Base-by-base conservation (phyloP, 35 echinoderm and acorn worm genomes). In the Strongylocentrotus purpuratus region DNA sequence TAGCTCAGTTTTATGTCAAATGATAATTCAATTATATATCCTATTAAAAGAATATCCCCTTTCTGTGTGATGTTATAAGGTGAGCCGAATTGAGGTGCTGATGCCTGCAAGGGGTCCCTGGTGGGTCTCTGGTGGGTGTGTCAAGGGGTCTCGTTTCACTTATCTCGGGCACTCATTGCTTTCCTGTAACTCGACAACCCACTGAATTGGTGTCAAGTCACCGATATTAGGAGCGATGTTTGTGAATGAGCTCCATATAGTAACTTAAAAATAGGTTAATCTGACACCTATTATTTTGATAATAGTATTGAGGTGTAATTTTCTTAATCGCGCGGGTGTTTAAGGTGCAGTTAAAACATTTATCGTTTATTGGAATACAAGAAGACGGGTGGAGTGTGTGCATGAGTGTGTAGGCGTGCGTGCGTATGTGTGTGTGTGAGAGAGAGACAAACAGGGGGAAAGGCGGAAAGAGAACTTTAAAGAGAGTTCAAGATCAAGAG, bases 111-210 rank as follows among this genome's bases (percentile, higher is more conserved):
- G 65, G 65, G 7, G 65, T 28, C 25, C 25, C 61, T 25, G 7
- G 65, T n/a, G n/a, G n/a, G n/a, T n/a, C n/a, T n/a, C n/a, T n/a
- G n/a, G n/a, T 78, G 65, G 65, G 65, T 78, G 65, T 78, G 65
- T 78, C 22, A 8, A 28, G 65, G 20, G 65, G 65, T 78, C 20
- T 28, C 3, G 65, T 78, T 78, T 78, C 65, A n/a, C 65, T 78
- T 78, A 78, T 78, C 65, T 28, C 65, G 20, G 65, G 65, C n/a
- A 28, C 65, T 78, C 65, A n/a, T 28, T 78, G 65, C 65, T 78
- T 78, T 78, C 65, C 65, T 78, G 65, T 78, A 78, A 78, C 25
- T 28, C 61, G 65, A 78, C 65, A 78, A 78, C 65, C 65, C 65
- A 78, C 65, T 1, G 65, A 28, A 78, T 78, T 78, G 20, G 28